phyloP scores from a whole-genome alignment of 2,113 vertebrate species.

The Bos indicus region DNA sequence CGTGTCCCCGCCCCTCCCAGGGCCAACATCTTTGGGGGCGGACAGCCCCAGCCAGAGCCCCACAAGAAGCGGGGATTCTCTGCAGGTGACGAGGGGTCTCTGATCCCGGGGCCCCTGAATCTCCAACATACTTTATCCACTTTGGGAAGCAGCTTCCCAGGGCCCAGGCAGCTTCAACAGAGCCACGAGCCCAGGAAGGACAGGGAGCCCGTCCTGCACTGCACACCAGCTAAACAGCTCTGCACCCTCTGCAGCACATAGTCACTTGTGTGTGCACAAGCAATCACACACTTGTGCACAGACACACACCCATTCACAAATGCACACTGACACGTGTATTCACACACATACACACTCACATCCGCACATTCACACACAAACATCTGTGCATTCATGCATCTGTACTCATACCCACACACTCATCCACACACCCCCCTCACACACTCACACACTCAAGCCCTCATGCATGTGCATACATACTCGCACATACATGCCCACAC shows the following conservation, averaged over 20 bases:
- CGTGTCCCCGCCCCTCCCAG: neutral
- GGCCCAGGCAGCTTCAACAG: neutral
- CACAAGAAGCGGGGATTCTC: accelerated
- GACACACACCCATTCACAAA: neutral
- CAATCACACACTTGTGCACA: too few relatives aligned
- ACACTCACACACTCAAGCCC: too few relatives aligned
- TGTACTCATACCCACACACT: neutral
- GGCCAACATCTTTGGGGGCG: too few relatives aligned
- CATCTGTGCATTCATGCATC: too few relatives aligned
- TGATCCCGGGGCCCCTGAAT: neutral
- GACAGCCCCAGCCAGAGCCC: neutral
- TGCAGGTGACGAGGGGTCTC: neutral
- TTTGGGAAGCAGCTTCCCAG: neutral
- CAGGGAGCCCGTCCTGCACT: neutral
- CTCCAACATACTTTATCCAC: neutral
- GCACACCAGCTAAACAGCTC: neutral
- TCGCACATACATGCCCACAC: too few relatives aligned
- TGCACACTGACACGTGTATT: neutral
- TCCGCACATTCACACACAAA: neutral
- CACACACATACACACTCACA: neutral
- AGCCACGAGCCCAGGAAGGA: neutral
- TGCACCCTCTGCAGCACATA: neutral
- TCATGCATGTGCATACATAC: too few relatives aligned
- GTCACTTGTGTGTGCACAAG: neutral
- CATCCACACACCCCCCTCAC: too few relatives aligned